These are phyloP conservation scores for Sarcophilus harrisii DNA, from an alignment of 2,797 vertebrate species.

Conservation along the genomic window DNA sequence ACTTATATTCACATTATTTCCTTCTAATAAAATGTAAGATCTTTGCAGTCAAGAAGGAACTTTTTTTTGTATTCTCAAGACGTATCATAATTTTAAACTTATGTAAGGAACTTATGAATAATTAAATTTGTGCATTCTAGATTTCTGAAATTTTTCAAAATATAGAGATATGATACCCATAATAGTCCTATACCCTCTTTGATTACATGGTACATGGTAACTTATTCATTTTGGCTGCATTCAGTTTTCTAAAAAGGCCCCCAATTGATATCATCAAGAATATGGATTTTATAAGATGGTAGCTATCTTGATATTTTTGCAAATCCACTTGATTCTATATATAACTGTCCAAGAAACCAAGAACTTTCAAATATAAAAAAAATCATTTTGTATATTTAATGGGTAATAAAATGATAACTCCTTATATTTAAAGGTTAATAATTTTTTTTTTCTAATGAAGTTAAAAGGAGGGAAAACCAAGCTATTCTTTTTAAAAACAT, in stretches of 20 bases:
- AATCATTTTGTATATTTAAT: conserved; percentile 67
- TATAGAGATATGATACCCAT: conserved; percentile 20
- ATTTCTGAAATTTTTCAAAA: conserved; percentile 47
- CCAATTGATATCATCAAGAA: conserved; percentile 50
- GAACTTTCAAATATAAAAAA: conserved; percentile 44
- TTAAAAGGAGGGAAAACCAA: conserved; percentile 39
- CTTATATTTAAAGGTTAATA: conserved; percentile 67
- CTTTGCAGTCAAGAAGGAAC: background rate
- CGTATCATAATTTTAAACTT: background rate
- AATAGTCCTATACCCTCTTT: background rate
- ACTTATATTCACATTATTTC: background rate
- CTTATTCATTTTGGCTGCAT: conserved; percentile 48
- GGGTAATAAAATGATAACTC: conserved; percentile 69
- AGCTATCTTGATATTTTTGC: conserved; percentile 55
- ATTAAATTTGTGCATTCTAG: background rate
- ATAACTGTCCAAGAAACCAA: conserved; percentile 64
- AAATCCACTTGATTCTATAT: conserved; percentile 66
- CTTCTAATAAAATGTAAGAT: background rate
- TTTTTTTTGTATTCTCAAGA: background rate
- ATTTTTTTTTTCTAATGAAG: conserved; percentile 55
- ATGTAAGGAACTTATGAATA: background rate
- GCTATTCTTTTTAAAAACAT: conserved; percentile 56
- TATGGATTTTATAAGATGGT: conserved; percentile 57
- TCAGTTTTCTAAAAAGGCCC: conserved; percentile 32
- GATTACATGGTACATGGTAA: conserved; percentile 23